These are phyloP conservation scores for Trissolcus japonicus DNA, from an alignment of 2,888 invertebrate species.

Conservation along the genomic window DNA sequence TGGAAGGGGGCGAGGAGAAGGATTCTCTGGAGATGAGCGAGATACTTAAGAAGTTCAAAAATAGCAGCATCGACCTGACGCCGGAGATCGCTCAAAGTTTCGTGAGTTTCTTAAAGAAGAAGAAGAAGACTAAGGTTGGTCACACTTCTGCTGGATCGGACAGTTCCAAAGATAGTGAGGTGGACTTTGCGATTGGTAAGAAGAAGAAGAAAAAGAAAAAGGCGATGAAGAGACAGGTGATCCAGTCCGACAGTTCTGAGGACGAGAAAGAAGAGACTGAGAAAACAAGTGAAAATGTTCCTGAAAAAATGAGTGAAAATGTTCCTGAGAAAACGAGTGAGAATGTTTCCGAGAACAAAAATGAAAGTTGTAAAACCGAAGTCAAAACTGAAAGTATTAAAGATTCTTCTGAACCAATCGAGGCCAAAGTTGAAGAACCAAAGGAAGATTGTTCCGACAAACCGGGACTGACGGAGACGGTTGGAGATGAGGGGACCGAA, in stretches of 20 bases:
- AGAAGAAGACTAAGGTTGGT: slow-evolving; percentile 75
- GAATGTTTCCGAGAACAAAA: slow-evolving; percentile 16
- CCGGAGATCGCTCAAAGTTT: slow-evolving; percentile 77
- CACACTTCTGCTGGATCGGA: slow-evolving; percentile 76
- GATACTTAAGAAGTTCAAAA: neutral
- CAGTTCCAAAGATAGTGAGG: slow-evolving; percentile 72
- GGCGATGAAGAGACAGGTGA: slow-evolving; percentile 65
- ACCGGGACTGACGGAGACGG: too few relatives aligned
- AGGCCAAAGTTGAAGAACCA: too few relatives aligned
- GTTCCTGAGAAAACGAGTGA: slow-evolving; percentile 16
- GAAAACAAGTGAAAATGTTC: slow-evolving; percentile 16
- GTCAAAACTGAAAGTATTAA: neutral
- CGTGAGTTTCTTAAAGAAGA: slow-evolving; percentile 65
- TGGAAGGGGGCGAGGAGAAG: neutral
- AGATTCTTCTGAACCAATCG: neutral
- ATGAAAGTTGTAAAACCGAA: slow-evolving; percentile 12
- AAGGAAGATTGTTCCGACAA: neutral
- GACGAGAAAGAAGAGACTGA: slow-evolving; percentile 60
- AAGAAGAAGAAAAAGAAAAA: slow-evolving; percentile 56
- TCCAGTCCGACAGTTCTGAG: slow-evolving; percentile 70
- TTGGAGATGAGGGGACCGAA: slow-evolving; percentile 25
- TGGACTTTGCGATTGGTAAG: slow-evolving; percentile 41
- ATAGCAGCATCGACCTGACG: neutral
- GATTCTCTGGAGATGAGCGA: neutral
- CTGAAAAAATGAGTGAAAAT: neutral